Conservation (phyloP, 2,888 invertebrate species). For the Laspeyria flexula region DNA sequence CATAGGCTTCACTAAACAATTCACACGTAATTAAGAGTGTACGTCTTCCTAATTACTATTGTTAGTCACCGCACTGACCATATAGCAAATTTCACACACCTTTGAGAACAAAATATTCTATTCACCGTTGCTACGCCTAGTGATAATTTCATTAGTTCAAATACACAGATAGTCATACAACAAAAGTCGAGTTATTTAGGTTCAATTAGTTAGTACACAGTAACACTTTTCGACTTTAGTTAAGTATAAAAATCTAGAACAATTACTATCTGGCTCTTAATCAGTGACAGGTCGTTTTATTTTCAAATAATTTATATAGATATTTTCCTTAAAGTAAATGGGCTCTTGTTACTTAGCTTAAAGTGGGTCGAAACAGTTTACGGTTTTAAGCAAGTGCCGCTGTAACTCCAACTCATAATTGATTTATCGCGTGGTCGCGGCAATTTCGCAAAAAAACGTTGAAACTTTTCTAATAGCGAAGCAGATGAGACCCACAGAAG, state of each 20-base stretch:
- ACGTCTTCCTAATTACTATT: not conserved
- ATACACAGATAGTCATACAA: not conserved
- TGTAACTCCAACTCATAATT: constrained; percentile 63
- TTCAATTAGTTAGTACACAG: not conserved
- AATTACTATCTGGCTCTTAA: too few relatives aligned
- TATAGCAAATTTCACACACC: not conserved
- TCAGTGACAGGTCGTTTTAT: not conserved
- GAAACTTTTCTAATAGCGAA: constrained; percentile 68
- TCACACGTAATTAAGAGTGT: not conserved
- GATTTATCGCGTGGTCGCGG: constrained; percentile 65
- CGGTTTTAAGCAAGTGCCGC: constrained; percentile 44
- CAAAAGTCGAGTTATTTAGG: not conserved
- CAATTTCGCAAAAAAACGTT: constrained; percentile 54
- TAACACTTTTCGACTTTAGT: too few relatives aligned
- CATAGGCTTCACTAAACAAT: not conserved
- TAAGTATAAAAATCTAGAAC: too few relatives aligned
- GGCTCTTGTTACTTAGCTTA: constrained; percentile 3
- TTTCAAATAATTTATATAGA: not conserved
- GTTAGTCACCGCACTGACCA: not conserved
- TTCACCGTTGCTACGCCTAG: not conserved
- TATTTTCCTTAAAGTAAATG: not conserved
- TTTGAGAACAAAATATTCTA: not conserved
- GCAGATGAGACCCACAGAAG: constrained; percentile 72
- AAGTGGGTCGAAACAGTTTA: constrained; percentile 24
- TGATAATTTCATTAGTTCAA: not conserved